Base-by-base conservation (phyloP, 2,888 invertebrate genomes). In the Drosophila differens region DNA sequence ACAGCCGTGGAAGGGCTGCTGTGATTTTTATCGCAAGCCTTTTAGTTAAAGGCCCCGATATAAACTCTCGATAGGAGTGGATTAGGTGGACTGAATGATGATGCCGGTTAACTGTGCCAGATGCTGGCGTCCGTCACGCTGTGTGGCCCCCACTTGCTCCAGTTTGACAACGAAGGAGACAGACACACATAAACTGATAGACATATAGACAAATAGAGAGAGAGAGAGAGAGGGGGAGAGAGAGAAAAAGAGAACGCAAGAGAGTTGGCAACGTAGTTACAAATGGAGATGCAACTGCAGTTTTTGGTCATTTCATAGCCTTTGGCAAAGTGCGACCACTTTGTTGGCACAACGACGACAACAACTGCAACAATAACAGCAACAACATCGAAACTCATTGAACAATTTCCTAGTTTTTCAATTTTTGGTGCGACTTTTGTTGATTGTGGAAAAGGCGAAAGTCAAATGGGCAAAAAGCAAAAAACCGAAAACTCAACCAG, bases 21-120 rank as follows among this genome's bases (percentile, higher is more conserved):
- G 71, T 51, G 85, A 89, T 86, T 79, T 82, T 86, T 89, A 85
- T 85, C 85, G 74, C 54, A 53, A 25, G 72, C 68, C 86, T 74
- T 89, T 85, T 86, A 82, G 86, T 75, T 88, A 83, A 85, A 83
- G 81, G 85, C 83, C 69, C 67, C 41, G 65, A 58, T 79, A 62
- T 72, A 70, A 74, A 57, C 70, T 71, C 70, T 67, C 54, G 59
- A 44, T 60, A 53, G 54, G 22, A 68, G 52, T 52, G 57, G 58
- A 61, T 49, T 39, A 35, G 64, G 30, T 22, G 16, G 30, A 58
- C 32, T 16, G 30, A 30, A 41, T 60, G 47, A 22, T 63, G 47
- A 71, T 44, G 32, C 33, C 41, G 47, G 54, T 74, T 59, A 68
- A 57, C 68, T 79, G 66, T 68, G 75, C 68, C 79, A 79, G 49